phyloP scores from a whole-genome alignment of 2,797 vertebrate species.

The Centroberyx gerrardi region DNA sequence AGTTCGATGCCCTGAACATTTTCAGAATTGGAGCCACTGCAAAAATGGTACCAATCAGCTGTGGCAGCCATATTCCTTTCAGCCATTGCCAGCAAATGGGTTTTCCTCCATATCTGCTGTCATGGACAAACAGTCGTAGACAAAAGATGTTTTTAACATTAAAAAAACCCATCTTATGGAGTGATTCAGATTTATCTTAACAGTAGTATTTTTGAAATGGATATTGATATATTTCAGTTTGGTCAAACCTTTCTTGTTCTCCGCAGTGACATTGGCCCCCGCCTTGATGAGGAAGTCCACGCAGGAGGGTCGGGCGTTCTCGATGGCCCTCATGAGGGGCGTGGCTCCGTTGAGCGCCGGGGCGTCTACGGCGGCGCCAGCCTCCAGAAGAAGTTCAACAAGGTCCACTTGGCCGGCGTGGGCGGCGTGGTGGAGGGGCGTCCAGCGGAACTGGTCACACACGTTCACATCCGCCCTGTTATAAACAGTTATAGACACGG shows the following conservation, averaged over 20 bases:
- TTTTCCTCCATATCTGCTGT: too few species aligned
- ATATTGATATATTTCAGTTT: background rate
- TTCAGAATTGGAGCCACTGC: too few species aligned
- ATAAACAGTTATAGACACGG: constrained; percentile 7
- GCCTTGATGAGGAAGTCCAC: constrained; percentile 90
- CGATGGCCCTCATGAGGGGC: constrained; percentile 92
- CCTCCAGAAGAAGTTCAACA: constrained; percentile 86
- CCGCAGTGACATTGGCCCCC: constrained; percentile 86
- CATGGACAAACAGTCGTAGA: too few species aligned
- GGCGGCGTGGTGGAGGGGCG: constrained; percentile 94
- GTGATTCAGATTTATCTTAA: too few species aligned
- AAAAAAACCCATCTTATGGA: too few species aligned
- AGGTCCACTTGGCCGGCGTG: constrained; percentile 90
- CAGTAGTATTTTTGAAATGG: background rate
- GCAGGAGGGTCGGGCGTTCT: constrained; percentile 88
- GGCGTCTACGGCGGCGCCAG: constrained; percentile 87
- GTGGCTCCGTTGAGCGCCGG: constrained; percentile 87
- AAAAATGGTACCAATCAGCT: too few species aligned
- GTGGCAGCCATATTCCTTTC: too few species aligned
- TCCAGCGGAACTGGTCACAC: constrained; percentile 94
- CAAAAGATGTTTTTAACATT: too few species aligned
- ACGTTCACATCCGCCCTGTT: constrained; percentile 86
- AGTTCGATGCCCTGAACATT: too few species aligned
- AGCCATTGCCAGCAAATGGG: too few species aligned
- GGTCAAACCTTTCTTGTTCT: constrained; percentile 89